Conservation (phyloP, 2,888 invertebrate genomes). For the Rhingia campestris region DNA sequence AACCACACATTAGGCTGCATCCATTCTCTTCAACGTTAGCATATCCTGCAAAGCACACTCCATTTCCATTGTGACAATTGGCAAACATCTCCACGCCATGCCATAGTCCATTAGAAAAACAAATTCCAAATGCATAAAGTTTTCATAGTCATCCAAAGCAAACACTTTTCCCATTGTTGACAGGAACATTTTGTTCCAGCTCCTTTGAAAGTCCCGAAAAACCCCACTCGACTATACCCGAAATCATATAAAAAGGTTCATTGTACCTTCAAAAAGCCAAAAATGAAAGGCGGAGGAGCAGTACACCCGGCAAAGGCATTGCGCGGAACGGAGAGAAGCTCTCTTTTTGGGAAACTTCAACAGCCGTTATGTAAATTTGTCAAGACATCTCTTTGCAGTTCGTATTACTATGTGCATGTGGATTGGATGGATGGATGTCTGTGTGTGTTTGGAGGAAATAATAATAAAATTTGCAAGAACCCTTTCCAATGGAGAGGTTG, state of each 20-base stretch:
- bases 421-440: background rate
- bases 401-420: constrained; percentile 8
- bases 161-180: constrained; percentile 61
- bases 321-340: background rate
- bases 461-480: constrained; percentile 47
- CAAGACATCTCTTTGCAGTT: constrained; percentile 57
- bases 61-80: constrained; percentile 7
- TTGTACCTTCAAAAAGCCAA: constrained; percentile 58
- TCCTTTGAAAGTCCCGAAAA: background rate
- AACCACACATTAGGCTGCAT: background rate
- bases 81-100: constrained; percentile 9
- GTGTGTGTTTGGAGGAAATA: constrained; percentile 22
- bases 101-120: constrained; percentile 47
- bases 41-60: background rate
- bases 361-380: constrained; percentile 65
- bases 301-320: constrained; percentile 4
- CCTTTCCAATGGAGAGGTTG: background rate
- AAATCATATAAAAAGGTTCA: constrained; percentile 55
- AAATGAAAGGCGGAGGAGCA: constrained; percentile 15
- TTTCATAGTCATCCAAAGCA: constrained; percentile 66
- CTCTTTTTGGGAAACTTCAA: constrained; percentile 28
- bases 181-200: constrained; percentile 53
- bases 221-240: constrained; percentile 4
- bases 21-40: no score
- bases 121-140: constrained; percentile 63